phyloP scores from a whole-genome alignment of 2,113 vertebrate genomes.

The Hucho hucho region DNA sequence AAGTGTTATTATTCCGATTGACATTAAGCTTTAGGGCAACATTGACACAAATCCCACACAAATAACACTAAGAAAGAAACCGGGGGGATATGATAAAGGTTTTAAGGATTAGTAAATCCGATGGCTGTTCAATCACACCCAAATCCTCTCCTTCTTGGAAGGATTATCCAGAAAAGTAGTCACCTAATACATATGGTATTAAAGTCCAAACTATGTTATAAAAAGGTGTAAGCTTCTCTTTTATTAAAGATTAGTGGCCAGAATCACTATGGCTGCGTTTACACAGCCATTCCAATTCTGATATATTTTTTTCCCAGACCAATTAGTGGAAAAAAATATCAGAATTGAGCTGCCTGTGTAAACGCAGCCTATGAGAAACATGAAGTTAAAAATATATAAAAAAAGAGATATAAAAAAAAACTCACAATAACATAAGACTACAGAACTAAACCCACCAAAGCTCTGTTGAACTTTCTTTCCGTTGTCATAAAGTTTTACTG shows the following conservation, averaged over 20 bases:
- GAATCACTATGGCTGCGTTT: no score
- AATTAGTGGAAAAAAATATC: no score
- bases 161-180: conserved; percentile 46
- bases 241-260: conserved; percentile 40
- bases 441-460: no score
- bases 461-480: no score
- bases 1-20: conserved; percentile 37
- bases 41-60: conserved; percentile 22
- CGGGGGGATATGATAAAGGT: conserved; percentile 12
- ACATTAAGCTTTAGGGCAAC: background rate
- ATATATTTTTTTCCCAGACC: no score
- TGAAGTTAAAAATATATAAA: no score
- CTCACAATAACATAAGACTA: no score
- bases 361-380: no score
- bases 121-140: conserved; percentile 28
- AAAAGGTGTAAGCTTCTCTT: background rate
- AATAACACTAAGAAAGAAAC: conserved; percentile 10
- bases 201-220: conserved; percentile 33
- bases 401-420: no score
- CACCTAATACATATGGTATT: conserved; percentile 34
- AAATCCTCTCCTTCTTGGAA: conserved; percentile 37
- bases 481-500: no score
- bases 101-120: conserved; percentile 47
- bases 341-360: no score
- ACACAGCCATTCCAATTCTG: no score